Conservation (phyloP, 2,888 invertebrate species). For the Hypomecis punctinalis region DNA sequence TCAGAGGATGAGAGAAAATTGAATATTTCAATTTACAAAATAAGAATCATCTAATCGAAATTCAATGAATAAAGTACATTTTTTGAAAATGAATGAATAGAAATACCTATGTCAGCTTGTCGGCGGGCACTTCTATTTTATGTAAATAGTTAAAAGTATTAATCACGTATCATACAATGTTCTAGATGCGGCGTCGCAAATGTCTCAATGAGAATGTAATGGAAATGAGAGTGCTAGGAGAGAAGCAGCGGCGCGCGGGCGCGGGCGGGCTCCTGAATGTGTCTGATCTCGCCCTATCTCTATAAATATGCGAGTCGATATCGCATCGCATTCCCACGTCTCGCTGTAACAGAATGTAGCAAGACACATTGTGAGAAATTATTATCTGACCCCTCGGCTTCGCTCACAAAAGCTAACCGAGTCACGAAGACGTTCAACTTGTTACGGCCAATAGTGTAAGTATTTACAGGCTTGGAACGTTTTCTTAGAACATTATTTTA, state of each 20-base stretch:
- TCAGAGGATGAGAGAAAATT: neutral
- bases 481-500: conserved; percentile 13
- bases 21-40: conserved; percentile 16
- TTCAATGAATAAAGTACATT: too few relatives aligned
- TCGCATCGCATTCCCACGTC: conserved; percentile 59
- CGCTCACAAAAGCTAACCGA: conserved; percentile 8
- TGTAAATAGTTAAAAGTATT: too few relatives aligned
- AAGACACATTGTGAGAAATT: conserved; percentile 7
- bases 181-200: conserved; percentile 33
- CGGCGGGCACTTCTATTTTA: too few relatives aligned
- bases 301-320: conserved; percentile 71
- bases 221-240: conserved; percentile 35
- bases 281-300: conserved; percentile 56
- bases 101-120: too few relatives aligned
- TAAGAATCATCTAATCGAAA: too few relatives aligned
- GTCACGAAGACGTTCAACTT: conserved; percentile 6
- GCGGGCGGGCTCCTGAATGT: conserved; percentile 33
- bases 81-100: too few relatives aligned
- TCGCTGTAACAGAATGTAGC: conserved; percentile 12
- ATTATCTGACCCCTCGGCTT: conserved; percentile 5
- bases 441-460: conserved; percentile 17
- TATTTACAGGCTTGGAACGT: conserved; percentile 13
- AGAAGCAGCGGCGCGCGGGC: conserved; percentile 32
- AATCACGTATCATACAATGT: conserved; percentile 2
- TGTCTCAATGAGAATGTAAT: conserved; percentile 45